These are phyloP conservation scores for Taenaris catops DNA, from an alignment of 2,888 invertebrate genomes.

Conservation along the genomic window DNA sequence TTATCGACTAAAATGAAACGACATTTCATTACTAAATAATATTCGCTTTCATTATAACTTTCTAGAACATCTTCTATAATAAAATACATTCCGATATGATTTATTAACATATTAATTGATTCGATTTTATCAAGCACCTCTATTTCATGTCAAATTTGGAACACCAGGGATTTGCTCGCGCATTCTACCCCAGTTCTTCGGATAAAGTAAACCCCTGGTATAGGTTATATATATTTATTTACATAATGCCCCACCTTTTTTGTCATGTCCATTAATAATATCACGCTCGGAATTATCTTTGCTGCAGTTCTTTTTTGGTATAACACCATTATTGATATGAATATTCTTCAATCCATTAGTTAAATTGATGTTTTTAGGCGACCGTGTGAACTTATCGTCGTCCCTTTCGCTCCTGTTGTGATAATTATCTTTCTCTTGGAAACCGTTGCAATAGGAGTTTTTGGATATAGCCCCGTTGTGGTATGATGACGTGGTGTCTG, in stretches of 20 bases:
- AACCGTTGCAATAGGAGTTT: conserved; percentile 62
- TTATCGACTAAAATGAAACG: no score
- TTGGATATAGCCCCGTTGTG: conserved; percentile 71
- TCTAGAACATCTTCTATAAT: no score
- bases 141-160: no score
- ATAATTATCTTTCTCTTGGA: conserved; percentile 45
- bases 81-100: no score
- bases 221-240: no score
- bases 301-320: conserved; percentile 56
- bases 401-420: conserved; percentile 36
- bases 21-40: no score
- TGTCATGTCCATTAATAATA: conserved; percentile 54
- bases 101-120: no score
- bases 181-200: no score
- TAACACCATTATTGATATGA: conserved; percentile 62
- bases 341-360: conserved; percentile 66
- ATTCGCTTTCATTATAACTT: no score
- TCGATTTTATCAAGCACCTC: no score
- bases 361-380: conserved; percentile 66
- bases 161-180: no score
- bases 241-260: conserved; percentile 43
- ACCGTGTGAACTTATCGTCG: conserved; percentile 44
- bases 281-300: conserved; percentile 63
- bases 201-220: no score
- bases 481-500: conserved; percentile 54